Evolutionary conservation across 1,140 invertebrate genomes (phyloP), one percentile per base, ranked within the genome.

Genomic region (Ceratoteleas bidentatus): DNA sequence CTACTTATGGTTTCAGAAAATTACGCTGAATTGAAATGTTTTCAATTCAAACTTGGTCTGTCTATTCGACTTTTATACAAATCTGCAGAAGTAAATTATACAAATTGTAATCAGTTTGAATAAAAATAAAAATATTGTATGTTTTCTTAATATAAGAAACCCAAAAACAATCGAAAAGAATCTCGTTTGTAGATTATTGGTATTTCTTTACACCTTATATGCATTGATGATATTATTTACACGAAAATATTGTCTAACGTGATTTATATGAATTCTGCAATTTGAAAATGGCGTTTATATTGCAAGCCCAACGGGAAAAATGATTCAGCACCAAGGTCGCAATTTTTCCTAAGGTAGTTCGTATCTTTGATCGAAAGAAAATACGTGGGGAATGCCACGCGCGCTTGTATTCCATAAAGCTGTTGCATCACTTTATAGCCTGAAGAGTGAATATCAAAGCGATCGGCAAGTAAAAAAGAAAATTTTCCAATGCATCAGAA

Each of bases 341-440:
- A 40, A 77, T 69, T 77, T 77, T 77, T 69, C 65, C 65, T 57
- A 77, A 57, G 57, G 14, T 57, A 56, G 58, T 69, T 64, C 33
- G 58, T 62, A 77, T 69, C 65, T 77, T 77, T 45, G 65, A 77
- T 69, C 65, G 65, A 77, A 64, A 50, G 74, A 77, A 77, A 77
- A 77, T 24, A 24, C 56, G 72, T 45, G 32, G 74, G 50, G 74
- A 77, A 77, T 77, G 74, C 74, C 53, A 32, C 38, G n/a, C 14
- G 45, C 32, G 36, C 38, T 75, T 49, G 62, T 75, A 68, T 76
- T 76, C 73, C 57, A 76, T 62, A 77, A 77, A 77, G 56, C 43
- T 14, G 38, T 77, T 77, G 65, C 74, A 58, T 77, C 74, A 77
- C 65, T 69, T 69, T 69, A 64, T 57, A 75, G 72, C 73, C 73